Evolutionary conservation across 2,797 vertebrate species (phyloP), one percentile per base, ranked within the genome.

Genomic region (Ficedula albicollis): DNA sequence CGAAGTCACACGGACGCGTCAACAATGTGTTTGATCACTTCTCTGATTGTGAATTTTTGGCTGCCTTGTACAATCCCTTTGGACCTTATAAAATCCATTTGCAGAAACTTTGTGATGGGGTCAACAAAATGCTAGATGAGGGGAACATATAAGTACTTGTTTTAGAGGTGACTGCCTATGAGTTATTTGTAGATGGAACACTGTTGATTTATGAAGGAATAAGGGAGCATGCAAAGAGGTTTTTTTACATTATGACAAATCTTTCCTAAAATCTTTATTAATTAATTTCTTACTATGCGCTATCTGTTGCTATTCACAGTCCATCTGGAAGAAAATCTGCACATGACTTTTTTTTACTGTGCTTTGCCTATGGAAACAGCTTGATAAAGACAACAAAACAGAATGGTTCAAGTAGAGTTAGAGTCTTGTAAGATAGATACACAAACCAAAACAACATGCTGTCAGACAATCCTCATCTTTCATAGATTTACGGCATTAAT

Each of bases 81-180:
- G 98, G 98, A 96, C 97, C 97, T 94, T 98, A 98, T 89, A 98
- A 98, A 93, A 96, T 93, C 38, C 98, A 98, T 90, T 96, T 98
- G 93, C 98, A 98, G 88, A 98, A 98, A 97, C 98, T 98, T 32
- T 98, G 98, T 87, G 98, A 98, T 73, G 98, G 98, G 44, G 97
- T 98, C 95, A 98, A 98, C 97, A 98, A 98, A 98, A 98, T 98
- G 98, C 63, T 98, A 89, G 98, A 98, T 94, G 98, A 98, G 81
- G 98, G 97, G 76, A 98, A 98, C 96, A 98, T 98, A 93, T 98
- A 98, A 98, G 43, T 56, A 6, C 26, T 36, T 77, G 78, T 80
- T 41, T 78, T 73, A 88, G 88, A 73, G 74, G 68, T 78, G 91
- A 93, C 87, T 87, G 83, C 79, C 84, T 69, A 4, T 69, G 86